A percentile compares a stretch with the other conserved stretches of the same genome.
These are phyloP conservation scores for Leptobrachium leishanense DNA, from an alignment of 2,113 vertebrate species.

Conservation along the genomic window DNA sequence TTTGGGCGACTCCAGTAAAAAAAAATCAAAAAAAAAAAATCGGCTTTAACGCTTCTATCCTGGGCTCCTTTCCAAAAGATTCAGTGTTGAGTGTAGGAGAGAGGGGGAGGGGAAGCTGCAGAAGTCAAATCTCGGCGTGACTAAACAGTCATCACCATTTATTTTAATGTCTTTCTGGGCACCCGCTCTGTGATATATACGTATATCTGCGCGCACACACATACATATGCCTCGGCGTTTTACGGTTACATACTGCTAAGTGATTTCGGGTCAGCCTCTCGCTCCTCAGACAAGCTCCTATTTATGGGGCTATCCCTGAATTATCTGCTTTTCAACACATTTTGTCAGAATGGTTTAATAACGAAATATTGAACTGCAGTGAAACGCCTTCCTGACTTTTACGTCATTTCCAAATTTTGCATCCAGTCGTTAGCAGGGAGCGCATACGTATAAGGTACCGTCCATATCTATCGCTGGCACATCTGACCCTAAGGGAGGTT, in stretches of 20 bases:
- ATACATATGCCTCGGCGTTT: constrained; percentile 6
- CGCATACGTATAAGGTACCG: no score
- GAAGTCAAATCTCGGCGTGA: constrained; percentile 10
- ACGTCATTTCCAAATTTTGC: no score
- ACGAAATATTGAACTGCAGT: background rate
- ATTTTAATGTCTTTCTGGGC: constrained; percentile 46
- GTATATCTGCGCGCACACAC: constrained; percentile 18
- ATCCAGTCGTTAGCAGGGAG: no score
- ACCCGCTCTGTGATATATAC: constrained; percentile 29
- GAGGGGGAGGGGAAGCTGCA: background rate
- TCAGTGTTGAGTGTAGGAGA: background rate
- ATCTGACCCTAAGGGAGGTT: no score
- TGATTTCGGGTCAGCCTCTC: constrained; percentile 34
- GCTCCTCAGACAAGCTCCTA: constrained; percentile 17
- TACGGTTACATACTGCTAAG: constrained; percentile 35
- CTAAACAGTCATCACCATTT: constrained; percentile 28
- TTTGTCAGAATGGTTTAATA: background rate
- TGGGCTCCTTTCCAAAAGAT: background rate
- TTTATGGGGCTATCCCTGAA: constrained; percentile 21
- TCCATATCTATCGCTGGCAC: no score
- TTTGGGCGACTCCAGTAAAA: constrained; percentile 32
- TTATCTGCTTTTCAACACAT: constrained; percentile 7
- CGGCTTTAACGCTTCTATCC: constrained; percentile 20
- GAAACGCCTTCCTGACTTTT: no score
- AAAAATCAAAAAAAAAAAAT: background rate